These are phyloP conservation scores for Acanthiza pusilla DNA, from an alignment of 2,797 vertebrate species.

Conservation along the genomic window DNA sequence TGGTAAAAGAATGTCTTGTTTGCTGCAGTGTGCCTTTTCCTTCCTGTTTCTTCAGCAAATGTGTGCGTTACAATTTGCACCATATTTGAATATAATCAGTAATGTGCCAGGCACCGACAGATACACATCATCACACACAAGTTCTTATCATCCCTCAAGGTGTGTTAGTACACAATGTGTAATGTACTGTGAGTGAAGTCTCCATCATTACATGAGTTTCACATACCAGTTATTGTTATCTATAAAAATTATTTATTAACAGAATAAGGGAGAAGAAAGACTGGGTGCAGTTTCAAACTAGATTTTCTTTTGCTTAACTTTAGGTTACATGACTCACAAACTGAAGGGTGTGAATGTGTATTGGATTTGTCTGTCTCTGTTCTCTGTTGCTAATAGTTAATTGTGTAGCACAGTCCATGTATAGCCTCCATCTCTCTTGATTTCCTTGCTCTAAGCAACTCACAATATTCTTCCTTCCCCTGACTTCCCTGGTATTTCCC, in stretches of 20 bases:
- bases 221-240: constrained; percentile 1
- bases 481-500: not conserved
- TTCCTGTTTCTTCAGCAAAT: not conserved
- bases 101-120: not conserved
- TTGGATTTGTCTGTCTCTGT: not conserved
- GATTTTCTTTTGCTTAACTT: not conserved
- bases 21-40: not conserved
- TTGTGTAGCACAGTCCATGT: not conserved
- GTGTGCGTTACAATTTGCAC: not conserved
- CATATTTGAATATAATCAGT: not conserved
- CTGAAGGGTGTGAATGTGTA: not conserved
- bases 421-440: not conserved
- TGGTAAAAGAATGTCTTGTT: not conserved
- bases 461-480: not conserved
- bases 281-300: not conserved
- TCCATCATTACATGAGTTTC: not conserved
- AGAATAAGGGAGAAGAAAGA: not conserved
- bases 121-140: not conserved
- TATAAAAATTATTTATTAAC: constrained; percentile 50
- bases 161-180: not conserved
- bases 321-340: not conserved
- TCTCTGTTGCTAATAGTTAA: not conserved
- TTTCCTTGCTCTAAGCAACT: not conserved
- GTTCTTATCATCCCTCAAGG: constrained; percentile 6
- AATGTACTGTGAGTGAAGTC: not conserved